Percentiles rank a stretch among this genome's conserved stretches.
Conservation (phyloP, 2,113 vertebrate genomes). For the Malurus melanocephalus region DNA sequence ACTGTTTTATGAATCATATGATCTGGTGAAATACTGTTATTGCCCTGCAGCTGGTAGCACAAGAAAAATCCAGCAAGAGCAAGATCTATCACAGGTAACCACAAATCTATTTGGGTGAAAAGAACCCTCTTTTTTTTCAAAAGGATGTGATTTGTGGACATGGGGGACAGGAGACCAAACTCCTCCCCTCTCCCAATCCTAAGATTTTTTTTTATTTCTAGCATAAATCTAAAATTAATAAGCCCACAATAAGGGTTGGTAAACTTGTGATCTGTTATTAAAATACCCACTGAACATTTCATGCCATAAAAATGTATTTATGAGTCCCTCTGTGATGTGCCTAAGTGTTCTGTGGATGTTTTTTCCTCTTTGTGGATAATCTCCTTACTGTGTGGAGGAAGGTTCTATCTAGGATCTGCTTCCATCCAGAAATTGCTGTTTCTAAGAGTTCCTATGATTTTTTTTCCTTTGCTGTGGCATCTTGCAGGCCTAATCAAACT, state of each 20-base stretch:
- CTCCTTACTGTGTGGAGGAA: not conserved
- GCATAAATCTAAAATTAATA: not conserved
- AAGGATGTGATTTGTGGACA: too few species aligned
- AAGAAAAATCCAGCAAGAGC: not conserved
- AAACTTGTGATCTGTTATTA: not conserved
- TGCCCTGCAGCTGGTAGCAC: not conserved
- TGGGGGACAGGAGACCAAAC: not conserved
- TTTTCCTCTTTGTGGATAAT: not conserved
- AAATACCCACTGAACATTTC: not conserved
- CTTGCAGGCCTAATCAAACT: not conserved
- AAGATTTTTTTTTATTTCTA: not conserved
- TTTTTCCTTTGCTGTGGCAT: not conserved
- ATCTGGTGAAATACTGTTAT: not conserved
- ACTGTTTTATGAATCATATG: constrained; percentile 8
- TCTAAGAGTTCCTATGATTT: not conserved
- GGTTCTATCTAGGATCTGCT: not conserved
- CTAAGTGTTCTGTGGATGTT: not conserved
- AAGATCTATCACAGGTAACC: not conserved
- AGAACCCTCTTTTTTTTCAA: not conserved
- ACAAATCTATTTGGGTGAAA: not conserved
- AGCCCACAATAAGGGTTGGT: not conserved
- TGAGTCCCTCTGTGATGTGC: not conserved
- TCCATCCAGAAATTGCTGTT: not conserved
- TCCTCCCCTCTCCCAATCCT: not conserved
- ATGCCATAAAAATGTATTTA: not conserved